Conservation (phyloP, 2,888 invertebrate genomes). For the Drosophila neoperkinsi region DNA sequence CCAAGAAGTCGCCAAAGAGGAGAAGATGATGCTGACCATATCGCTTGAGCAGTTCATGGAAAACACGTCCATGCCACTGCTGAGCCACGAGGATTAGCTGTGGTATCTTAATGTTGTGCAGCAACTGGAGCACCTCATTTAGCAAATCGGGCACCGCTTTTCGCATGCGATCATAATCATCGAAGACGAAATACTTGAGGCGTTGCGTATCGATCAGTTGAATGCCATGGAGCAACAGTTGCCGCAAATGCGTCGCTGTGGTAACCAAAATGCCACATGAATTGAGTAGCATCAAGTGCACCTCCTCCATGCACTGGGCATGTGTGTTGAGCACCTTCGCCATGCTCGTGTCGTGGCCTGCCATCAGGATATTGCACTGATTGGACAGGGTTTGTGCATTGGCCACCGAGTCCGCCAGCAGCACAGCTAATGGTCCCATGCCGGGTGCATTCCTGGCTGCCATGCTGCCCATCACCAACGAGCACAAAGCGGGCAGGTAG, state of each 20-base stretch:
- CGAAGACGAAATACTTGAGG: constrained; percentile 51
- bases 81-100: constrained; percentile 58
- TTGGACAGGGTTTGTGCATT: constrained; percentile 16
- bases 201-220: constrained; percentile 27
- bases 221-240: constrained; percentile 21
- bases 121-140: constrained; percentile 13
- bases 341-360: not conserved
- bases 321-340: constrained; percentile 47
- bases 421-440: constrained; percentile 58
- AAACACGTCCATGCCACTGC: constrained; percentile 47
- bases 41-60: constrained; percentile 16
- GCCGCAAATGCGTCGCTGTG: constrained; percentile 35
- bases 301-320: not conserved
- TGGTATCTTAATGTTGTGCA: not conserved
- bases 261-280: constrained; percentile 63
- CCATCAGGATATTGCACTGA: constrained; percentile 42
- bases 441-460: too few species aligned
- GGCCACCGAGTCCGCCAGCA: constrained; percentile 45
- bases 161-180: constrained; percentile 59
- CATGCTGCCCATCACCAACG: constrained; percentile 30
- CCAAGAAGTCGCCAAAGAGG: constrained; percentile 60
- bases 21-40: constrained; percentile 39
- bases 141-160: constrained; percentile 3
- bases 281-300: constrained; percentile 34
- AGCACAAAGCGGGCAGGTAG: constrained; percentile 58